phyloP scores from a whole-genome alignment of 2,888 invertebrate genomes.

The Marasmarcha lunaedactyla region DNA sequence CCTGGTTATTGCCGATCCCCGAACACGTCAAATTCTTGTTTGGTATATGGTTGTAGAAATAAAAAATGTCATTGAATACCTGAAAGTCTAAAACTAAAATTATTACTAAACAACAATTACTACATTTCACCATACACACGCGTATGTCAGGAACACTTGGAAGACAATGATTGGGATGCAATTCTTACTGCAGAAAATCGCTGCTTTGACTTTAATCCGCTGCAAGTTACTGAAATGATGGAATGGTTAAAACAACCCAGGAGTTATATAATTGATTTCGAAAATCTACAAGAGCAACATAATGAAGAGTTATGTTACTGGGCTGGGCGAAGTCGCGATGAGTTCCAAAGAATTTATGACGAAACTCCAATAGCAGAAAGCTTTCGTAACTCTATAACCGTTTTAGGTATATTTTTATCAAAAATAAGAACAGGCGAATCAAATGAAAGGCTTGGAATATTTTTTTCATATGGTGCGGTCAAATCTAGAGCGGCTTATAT shows the following conservation, averaged over 20 bases:
- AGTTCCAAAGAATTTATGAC: slow-evolving; percentile 7
- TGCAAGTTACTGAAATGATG: slow-evolving; percentile 8
- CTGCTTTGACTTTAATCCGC: slow-evolving; percentile 8
- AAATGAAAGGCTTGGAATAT: no score
- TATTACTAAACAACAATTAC: slow-evolving; percentile 6
- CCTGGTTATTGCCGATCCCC: slow-evolving; percentile 7
- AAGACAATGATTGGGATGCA: slow-evolving; percentile 7
- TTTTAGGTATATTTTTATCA: slow-evolving; percentile 4
- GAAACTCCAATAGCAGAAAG: slow-evolving; percentile 7
- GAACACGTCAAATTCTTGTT: slow-evolving; percentile 7
- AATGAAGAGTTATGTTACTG: slow-evolving; percentile 5
- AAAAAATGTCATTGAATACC: slow-evolving; percentile 5
- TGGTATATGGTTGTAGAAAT: slow-evolving; percentile 5
- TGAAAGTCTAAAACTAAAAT: slow-evolving; percentile 6
- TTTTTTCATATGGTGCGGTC: no score
- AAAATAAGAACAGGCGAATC: slow-evolving; percentile 1
- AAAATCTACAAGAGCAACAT: slow-evolving; percentile 5
- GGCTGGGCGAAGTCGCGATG: slow-evolving; percentile 5
- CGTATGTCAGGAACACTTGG: slow-evolving; percentile 8
- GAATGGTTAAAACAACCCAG: slow-evolving; percentile 7
- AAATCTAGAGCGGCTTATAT: no score
- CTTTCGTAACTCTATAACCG: slow-evolving; percentile 6
- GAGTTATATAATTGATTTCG: slow-evolving; percentile 7
- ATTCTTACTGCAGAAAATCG: slow-evolving; percentile 8
- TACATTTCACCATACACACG: slow-evolving; percentile 7